Evolutionary conservation across 1,140 invertebrate species (phyloP).

Genomic region (Sitodiplosis mosellana): DNA sequence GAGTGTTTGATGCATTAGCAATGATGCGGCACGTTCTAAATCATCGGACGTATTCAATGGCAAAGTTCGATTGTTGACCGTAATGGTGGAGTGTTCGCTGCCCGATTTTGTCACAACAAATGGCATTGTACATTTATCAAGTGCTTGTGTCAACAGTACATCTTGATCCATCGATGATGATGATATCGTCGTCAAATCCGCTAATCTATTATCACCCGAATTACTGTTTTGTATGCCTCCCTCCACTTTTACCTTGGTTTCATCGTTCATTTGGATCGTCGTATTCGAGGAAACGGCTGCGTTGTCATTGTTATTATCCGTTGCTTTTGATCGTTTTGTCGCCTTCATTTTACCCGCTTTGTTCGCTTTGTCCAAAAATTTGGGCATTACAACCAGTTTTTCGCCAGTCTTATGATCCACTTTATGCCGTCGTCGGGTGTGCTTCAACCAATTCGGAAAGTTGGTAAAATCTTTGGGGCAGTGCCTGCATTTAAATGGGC

Average conservation of each 20-base stretch:
- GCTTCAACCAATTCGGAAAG: slow-evolving; percentile 36
- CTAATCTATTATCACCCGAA: background rate
- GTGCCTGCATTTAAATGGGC: slow-evolving; percentile 33
- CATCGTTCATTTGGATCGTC: no score
- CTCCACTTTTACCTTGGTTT: no score
- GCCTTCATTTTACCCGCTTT: no score
- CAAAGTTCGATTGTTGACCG: background rate
- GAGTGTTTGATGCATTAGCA: slow-evolving; percentile 1
- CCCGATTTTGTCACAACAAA: background rate
- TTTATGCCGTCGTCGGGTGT: slow-evolving; percentile 31
- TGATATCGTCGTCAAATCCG: background rate
- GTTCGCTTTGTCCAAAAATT: slow-evolving; percentile 17
- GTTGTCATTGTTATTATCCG: no score
- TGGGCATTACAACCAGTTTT: slow-evolving; percentile 24
- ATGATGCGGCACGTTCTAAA: background rate
- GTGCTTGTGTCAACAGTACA: no score
- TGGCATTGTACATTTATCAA: no score
- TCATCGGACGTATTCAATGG: background rate
- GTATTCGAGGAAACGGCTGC: no score
- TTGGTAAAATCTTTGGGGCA: slow-evolving; percentile 34
- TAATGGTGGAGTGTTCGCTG: background rate
- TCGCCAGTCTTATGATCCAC: slow-evolving; percentile 31
- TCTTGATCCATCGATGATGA: background rate
- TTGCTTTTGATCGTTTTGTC: no score
- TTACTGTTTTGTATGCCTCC: no score